Conservation (phyloP, 37 sponge, comb jelly and placozoan species). For the Ianthella basta region DNA sequence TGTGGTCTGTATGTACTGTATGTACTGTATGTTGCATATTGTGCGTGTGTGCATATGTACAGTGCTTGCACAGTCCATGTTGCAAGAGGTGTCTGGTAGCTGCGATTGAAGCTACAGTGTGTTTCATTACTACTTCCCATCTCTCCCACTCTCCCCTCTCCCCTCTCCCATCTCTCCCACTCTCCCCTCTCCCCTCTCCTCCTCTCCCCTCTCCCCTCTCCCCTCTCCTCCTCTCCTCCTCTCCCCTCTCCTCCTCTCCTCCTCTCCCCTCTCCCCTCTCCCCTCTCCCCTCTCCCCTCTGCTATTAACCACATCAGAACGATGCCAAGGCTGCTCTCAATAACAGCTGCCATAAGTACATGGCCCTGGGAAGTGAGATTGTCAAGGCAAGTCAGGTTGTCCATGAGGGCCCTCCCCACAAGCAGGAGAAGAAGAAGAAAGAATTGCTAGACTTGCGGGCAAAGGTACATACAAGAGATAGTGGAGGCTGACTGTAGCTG, state of each 20-base stretch:
- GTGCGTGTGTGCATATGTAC: background rate
- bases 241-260: no score
- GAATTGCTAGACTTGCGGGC: conserved; percentile 50
- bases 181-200: no score
- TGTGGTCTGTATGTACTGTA: background rate
- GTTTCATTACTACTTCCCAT: no score
- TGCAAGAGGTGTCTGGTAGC: no score
- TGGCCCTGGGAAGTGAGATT: conserved; percentile 49
- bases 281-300: background rate
- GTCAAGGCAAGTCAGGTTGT: conserved; percentile 37
- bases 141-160: no score
- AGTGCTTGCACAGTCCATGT: background rate
- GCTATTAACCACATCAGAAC: background rate
- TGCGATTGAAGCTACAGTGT: no score
- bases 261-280: no score
- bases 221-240: no score
- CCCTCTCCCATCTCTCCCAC: no score
- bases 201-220: no score
- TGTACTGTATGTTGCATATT: background rate
- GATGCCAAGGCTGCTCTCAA: conserved; percentile 58
- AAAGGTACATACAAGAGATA: conserved; percentile 16
- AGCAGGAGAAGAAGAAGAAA: conserved; percentile 64
- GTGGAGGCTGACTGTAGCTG: no score
- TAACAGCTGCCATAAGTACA: conserved; percentile 47
- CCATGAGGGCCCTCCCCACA: conserved; percentile 60